Evolutionary conservation across 2,113 vertebrate genomes (phyloP).

Genomic region (Macaca nemestrina): DNA sequence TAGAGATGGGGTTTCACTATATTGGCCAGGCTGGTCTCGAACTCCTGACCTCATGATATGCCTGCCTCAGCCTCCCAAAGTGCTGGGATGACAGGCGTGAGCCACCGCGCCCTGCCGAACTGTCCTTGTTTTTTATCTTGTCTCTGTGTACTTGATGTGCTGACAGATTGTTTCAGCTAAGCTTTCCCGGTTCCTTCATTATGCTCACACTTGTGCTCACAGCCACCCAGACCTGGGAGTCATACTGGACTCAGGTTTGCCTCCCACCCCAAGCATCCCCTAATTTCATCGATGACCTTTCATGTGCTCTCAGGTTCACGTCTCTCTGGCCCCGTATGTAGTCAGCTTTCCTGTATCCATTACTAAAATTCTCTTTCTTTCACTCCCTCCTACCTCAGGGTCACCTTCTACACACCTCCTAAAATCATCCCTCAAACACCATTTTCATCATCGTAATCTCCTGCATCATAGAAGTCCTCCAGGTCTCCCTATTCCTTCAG

Average conservation of each 20-base stretch:
- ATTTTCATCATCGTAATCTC: neutral
- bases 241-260: neutral
- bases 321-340: neutral
- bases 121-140: no score
- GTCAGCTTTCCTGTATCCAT: neutral
- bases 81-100: no score
- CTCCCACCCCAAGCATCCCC: no score
- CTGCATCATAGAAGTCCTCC: neutral
- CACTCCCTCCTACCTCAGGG: neutral
- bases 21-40: no score
- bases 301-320: neutral
- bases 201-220: accelerated
- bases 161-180: neutral
- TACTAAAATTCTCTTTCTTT: neutral
- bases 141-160: neutral
- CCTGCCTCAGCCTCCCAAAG: no score
- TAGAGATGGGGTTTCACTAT: no score
- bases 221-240: neutral
- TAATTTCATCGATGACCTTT: neutral
- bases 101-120: no score
- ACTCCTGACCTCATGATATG: no score
- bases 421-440: neutral
- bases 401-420: neutral
- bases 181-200: neutral
- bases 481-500: neutral